These are phyloP conservation scores for Acrocephalus arundinaceus DNA, from an alignment of 2,113 vertebrate species.

Conservation along the genomic window DNA sequence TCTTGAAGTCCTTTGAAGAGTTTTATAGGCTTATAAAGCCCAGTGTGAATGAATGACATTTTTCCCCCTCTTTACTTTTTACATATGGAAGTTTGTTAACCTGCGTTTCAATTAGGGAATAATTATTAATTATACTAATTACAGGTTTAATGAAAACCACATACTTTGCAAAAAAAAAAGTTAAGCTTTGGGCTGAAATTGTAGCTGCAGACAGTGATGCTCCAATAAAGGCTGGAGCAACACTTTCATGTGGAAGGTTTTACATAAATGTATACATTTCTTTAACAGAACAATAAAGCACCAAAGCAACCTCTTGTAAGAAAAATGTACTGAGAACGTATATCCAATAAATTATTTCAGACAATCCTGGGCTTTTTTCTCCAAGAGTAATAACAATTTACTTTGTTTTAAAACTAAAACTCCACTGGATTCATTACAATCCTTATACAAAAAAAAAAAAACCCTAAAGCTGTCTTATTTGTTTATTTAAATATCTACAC, in stretches of 20 bases:
- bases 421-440: not conserved
- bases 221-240: conserved; percentile 23
- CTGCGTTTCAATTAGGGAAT: conserved; percentile 77
- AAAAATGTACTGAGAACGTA: not conserved
- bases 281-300: not conserved
- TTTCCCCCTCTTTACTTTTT: conserved; percentile 69
- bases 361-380: not conserved
- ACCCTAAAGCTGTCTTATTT: not conserved
- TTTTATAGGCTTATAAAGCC: conserved; percentile 85
- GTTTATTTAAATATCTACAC: not conserved
- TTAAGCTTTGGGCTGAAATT: conserved; percentile 53
- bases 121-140: conserved; percentile 82
- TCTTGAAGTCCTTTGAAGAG: conserved; percentile 83
- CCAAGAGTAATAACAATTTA: not conserved
- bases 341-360: not conserved
- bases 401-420: not conserved
- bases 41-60: conserved; percentile 77
- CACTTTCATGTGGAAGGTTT: not conserved
- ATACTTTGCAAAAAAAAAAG: conserved; percentile 41
- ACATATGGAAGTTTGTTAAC: conserved; percentile 79
- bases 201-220: not conserved
- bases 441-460: not conserved
- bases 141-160: conserved; percentile 67
- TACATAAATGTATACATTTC: not conserved
- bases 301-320: not conserved